Evolutionary conservation across 2,113 vertebrate species (phyloP).

Genomic region (Mellivora capensis): DNA sequence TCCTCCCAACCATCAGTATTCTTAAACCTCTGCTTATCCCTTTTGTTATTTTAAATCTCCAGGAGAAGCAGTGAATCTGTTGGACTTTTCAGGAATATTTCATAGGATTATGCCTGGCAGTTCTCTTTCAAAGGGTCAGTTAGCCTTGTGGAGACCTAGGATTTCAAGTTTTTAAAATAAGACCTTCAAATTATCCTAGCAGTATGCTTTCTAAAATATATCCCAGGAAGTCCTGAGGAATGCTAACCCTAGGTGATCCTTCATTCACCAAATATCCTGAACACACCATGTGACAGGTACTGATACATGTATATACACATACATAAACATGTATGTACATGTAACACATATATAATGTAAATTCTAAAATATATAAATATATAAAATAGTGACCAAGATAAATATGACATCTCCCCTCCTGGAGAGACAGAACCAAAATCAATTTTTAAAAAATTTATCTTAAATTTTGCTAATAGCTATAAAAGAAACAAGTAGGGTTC

Average conservation of each 20-base stretch:
- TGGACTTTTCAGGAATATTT: not conserved
- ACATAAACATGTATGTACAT: not conserved
- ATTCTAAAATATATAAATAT: not conserved
- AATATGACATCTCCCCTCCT: not conserved
- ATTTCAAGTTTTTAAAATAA: not conserved
- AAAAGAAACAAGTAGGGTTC: not conserved
- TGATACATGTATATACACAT: no score
- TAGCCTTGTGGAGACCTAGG: not conserved
- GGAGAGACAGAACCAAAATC: not conserved
- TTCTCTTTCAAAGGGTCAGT: not conserved
- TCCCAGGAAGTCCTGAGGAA: not conserved
- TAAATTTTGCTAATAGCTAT: not conserved
- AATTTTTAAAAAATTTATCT: no score
- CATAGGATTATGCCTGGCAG: not conserved
- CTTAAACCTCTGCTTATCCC: not conserved
- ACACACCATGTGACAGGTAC: not conserved
- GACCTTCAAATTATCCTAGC: not conserved
- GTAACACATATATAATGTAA: not conserved
- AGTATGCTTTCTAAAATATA: not conserved
- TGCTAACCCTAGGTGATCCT: no score
- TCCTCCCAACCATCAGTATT: not conserved
- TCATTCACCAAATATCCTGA: not conserved
- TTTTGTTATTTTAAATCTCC: not conserved
- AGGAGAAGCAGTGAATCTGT: not conserved
- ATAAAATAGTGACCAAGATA: not conserved